A percentile compares a stretch with the other conserved stretches of the same genome.
These are phyloP conservation scores for Geotrupes spiniger DNA, from an alignment of 2,888 invertebrate genomes.

Conservation along the genomic window DNA sequence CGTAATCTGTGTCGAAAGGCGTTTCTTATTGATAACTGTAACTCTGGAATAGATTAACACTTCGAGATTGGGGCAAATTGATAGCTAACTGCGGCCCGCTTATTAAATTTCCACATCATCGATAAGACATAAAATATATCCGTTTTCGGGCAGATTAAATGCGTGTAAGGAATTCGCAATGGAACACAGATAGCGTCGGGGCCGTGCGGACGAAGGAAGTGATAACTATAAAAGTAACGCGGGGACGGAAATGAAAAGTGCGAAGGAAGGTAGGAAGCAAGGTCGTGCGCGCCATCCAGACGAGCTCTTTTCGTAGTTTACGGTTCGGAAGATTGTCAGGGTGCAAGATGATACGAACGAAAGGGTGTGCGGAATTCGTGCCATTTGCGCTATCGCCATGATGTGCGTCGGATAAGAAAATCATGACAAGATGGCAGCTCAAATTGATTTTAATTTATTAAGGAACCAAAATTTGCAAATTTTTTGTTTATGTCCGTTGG, in stretches of 20 bases:
- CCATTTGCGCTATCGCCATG: neutral
- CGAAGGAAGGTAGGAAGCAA: slow-evolving; percentile 46
- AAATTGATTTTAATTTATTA: no score
- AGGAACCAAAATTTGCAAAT: no score
- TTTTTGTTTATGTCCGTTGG: no score
- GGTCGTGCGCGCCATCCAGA: slow-evolving; percentile 47
- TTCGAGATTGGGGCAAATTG: neutral
- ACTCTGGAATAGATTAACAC: no score
- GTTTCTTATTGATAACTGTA: no score
- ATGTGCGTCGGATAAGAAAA: no score
- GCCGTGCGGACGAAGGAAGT: slow-evolving; percentile 41
- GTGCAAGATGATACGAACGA: slow-evolving; percentile 33
- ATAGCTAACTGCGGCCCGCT: neutral
- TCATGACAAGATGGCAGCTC: no score
- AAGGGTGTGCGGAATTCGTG: slow-evolving; percentile 18
- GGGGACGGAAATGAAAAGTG: slow-evolving; percentile 48
- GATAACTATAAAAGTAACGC: slow-evolving; percentile 49
- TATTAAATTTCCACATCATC: slow-evolving; percentile 15
- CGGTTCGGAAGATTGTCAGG: slow-evolving; percentile 34
- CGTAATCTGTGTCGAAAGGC: no score
- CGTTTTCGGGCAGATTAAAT: slow-evolving; percentile 33
- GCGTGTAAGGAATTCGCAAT: slow-evolving; percentile 38
- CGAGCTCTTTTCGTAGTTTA: slow-evolving; percentile 40
- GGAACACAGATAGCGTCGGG: slow-evolving; percentile 27
- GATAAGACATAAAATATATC: slow-evolving; percentile 11